Evolutionary conservation across 2,113 vertebrate species (phyloP).

Genomic region (Ammodytes marinus): DNA sequence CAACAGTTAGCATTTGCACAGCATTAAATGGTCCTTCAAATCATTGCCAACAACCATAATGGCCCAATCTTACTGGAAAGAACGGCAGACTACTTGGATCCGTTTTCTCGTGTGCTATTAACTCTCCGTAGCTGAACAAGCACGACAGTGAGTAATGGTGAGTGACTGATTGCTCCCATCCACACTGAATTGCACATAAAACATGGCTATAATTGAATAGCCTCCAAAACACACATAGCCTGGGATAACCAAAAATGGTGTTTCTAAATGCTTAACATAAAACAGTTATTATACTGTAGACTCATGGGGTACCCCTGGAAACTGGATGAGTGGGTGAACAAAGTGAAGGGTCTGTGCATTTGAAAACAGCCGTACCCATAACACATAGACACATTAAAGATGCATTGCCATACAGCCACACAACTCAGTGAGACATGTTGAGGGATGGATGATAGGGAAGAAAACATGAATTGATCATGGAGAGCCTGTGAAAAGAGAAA

Average conservation of each 20-base stretch:
- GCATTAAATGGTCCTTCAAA: slow-evolving; percentile 33
- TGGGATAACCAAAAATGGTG: slow-evolving; percentile 26
- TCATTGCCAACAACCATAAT: slow-evolving; percentile 25
- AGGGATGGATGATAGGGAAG: neutral
- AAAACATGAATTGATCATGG: neutral
- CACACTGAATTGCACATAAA: slow-evolving; percentile 36
- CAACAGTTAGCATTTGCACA: slow-evolving; percentile 20
- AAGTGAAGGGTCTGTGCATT: slow-evolving; percentile 22
- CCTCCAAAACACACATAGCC: slow-evolving; percentile 32
- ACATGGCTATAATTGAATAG: slow-evolving; percentile 22
- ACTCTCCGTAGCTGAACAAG: slow-evolving; percentile 28
- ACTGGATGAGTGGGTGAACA: slow-evolving; percentile 1
- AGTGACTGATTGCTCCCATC: slow-evolving; percentile 51
- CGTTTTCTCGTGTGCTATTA: slow-evolving; percentile 46
- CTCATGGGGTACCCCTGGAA: neutral
- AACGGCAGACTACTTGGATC: slow-evolving; percentile 32
- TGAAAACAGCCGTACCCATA: slow-evolving; percentile 23
- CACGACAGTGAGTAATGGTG: slow-evolving; percentile 40
- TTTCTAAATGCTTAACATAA: slow-evolving; percentile 35
- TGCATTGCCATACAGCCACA: slow-evolving; percentile 18
- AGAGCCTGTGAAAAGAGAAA: neutral
- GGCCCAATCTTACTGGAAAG: slow-evolving; percentile 20
- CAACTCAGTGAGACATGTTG: neutral
- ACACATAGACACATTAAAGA: slow-evolving; percentile 40
- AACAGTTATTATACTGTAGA: neutral